phyloP scores from a whole-genome alignment of 2,888 invertebrate genomes.

The Pyrrhia umbra region DNA sequence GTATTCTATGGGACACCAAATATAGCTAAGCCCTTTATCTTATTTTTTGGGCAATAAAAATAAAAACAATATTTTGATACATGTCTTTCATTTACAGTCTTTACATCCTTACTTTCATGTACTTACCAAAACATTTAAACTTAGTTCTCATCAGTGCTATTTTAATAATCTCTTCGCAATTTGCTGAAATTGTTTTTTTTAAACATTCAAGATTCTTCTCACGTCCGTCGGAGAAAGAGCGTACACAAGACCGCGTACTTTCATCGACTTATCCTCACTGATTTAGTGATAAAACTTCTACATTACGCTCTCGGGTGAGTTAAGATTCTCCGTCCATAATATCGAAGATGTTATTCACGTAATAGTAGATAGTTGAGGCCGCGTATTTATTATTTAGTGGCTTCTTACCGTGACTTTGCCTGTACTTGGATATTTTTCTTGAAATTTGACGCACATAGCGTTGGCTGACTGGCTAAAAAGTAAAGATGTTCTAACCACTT shows the following conservation, averaged over 20 bases:
- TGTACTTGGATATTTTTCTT: no score
- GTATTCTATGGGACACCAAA: no score
- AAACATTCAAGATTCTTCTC: background rate
- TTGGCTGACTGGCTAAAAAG: no score
- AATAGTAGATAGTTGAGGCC: conserved; percentile 25
- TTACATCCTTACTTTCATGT: no score
- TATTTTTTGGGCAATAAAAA: no score
- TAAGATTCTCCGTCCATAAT: conserved; percentile 41
- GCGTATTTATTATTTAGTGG: background rate
- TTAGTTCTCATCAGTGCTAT: background rate
- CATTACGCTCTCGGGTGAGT: conserved; percentile 23
- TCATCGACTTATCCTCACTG: conserved; percentile 17
- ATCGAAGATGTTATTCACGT: conserved; percentile 35
- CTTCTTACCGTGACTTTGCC: background rate
- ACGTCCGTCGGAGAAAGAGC: conserved; percentile 9
- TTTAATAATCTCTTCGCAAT: background rate
- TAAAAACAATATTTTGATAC: no score
- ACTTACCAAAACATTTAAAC: no score
- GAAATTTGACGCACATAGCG: no score
- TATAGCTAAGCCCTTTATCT: no score
- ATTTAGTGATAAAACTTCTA: conserved; percentile 8
- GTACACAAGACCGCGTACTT: conserved; percentile 16
- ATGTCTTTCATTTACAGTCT: no score
- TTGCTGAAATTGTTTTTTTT: background rate
- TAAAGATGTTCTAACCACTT: no score